These are phyloP conservation scores for Turritopsis dohrnii DNA, from an alignment of 30 jellyfish, hydroid and myxozoan genomes.

Conservation along the genomic window DNA sequence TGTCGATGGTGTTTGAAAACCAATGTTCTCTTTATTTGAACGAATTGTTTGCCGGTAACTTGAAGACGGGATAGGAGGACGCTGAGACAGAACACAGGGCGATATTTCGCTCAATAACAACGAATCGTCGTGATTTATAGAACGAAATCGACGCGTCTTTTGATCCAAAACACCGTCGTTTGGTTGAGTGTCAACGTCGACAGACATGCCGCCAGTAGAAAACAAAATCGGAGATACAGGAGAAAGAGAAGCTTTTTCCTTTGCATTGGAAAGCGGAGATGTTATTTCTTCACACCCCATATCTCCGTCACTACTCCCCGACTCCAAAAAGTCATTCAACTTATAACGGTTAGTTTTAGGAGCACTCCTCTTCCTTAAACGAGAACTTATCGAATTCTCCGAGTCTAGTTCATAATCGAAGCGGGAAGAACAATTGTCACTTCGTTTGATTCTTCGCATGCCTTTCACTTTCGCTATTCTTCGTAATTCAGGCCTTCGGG, in stretches of 20 bases:
- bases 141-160: background rate
- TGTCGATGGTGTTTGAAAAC: background rate
- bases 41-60: background rate
- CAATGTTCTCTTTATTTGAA: background rate
- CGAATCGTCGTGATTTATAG: background rate
- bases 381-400: background rate
- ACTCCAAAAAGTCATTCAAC: background rate
- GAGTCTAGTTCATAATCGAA: too few relatives aligned
- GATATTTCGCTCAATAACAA: background rate
- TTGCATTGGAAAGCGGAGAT: background rate
- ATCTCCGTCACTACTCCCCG: background rate
- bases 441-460: background rate
- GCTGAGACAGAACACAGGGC: background rate
- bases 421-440: background rate
- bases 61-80: background rate
- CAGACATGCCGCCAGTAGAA: background rate
- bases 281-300: background rate
- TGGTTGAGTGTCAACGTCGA: background rate
- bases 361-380: background rate
- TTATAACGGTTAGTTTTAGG: background rate
- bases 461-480: background rate
- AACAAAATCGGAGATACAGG: background rate
- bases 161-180: background rate
- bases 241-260: background rate
- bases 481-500: background rate